Base-by-base conservation (phyloP, 2,113 vertebrate species). In the Electrona antarctica region DNA sequence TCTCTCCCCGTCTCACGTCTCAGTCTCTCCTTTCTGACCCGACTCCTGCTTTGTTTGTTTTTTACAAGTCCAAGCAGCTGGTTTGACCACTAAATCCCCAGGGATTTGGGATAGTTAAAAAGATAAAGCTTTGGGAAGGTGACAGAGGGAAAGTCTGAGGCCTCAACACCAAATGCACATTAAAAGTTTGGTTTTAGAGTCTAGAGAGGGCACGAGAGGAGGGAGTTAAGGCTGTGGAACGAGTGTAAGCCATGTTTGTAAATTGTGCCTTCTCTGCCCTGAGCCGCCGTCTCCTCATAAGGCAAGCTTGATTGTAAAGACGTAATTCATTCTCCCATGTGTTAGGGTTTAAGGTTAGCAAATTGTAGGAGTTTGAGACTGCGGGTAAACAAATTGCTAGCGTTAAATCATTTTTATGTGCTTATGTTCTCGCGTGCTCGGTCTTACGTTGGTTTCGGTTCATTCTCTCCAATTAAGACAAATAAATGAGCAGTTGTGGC, bases 11-110 rank as follows among this genome's bases (percentile, higher is more conserved):
- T 89, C 81, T 77, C 79, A 6, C 5, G 3, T 85, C 79, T 86
- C 84, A 83, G 57, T 85, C 29, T 77, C 77, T 72, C 46, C 77
- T 81, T 64, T 49, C 49, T 48, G 78, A 41, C 33, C 33, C 33
- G 33, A 41, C 33, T 41, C 33, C 33, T 41, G 33, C 33, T 41
- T 41, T 41, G 33, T 41, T 41, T 41, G 33, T 41, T 41, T 88
- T 89, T 87, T 85, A 84, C 88, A 89, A 87, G 91, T 84, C 74
- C 59, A 78, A 93, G 92, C 94, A 94, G 88, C 86, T 88, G 64
- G 82, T 84, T 63, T 72, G 80, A 83, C 87, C 90, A 67, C 84
- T 60, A 69, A 86, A 85, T 87, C 91, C 92, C 84, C 4, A 0
- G 87, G 90, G 91, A 90, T 80, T 15, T 69, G 81, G 75, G 80